phyloP scores from a whole-genome alignment of 2,113 vertebrate species.

The Petroica traversi region DNA sequence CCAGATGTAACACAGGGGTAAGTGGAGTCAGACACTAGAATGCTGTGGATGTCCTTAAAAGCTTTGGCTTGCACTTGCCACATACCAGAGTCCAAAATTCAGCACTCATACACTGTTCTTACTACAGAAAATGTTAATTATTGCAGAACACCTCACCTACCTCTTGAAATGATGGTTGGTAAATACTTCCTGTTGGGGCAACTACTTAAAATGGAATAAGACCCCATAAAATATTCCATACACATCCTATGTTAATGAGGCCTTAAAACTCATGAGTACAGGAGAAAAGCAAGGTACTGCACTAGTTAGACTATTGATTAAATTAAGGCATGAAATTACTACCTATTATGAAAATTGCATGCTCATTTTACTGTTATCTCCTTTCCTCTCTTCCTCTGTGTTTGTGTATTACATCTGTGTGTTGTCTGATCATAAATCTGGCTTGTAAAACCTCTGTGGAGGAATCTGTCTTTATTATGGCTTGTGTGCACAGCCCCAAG shows the following conservation, averaged over 20 bases:
- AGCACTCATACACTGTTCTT: background rate
- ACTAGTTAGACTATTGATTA: slow-evolving; percentile 15
- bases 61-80: background rate
- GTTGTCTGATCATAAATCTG: background rate
- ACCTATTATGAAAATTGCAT: slow-evolving; percentile 30
- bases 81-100: background rate
- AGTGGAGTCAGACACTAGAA: background rate
- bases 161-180: background rate
- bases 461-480: fast-evolving
- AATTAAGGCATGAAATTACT: slow-evolving; percentile 50
- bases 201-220: background rate
- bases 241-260: background rate
- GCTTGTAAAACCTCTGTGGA: background rate
- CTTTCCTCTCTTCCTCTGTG: background rate
- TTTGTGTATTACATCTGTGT: background rate
- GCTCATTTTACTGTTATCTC: background rate
- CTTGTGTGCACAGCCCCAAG: fast-evolving
- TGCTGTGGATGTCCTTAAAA: background rate
- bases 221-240: background rate
- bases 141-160: background rate
- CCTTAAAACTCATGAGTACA: background rate
- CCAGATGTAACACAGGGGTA: background rate
- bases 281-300: background rate
- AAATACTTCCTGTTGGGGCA: background rate
- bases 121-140: background rate